These are phyloP conservation scores for Clarias laeviceps DNA, from an alignment of 2,797 vertebrate genomes.

Conservation along the genomic window DNA sequence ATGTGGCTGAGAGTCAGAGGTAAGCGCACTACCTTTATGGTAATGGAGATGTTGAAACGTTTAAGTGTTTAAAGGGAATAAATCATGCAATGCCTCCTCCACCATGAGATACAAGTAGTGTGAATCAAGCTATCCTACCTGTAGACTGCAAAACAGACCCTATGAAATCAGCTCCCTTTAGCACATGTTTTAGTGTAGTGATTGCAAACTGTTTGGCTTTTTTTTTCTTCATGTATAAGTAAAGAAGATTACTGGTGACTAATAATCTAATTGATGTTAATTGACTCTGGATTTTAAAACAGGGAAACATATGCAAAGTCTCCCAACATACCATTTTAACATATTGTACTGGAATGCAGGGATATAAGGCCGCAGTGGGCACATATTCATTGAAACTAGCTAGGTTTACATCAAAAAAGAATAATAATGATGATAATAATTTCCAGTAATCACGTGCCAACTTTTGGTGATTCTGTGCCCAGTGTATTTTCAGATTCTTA, in stretches of 20 bases:
- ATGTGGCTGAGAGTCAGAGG: conserved; percentile 3
- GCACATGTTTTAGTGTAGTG: neutral
- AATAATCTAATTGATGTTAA: neutral
- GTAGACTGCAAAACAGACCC: neutral
- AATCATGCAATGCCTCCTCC: conserved; percentile 24
- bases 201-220: neutral
- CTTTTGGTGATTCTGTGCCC: neutral
- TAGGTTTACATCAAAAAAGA: neutral
- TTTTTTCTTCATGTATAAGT: neutral
- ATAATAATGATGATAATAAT: neutral
- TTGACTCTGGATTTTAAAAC: neutral
- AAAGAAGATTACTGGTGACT: neutral
- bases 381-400: neutral
- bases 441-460: neutral
- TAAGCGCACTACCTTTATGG: neutral
- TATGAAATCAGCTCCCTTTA: neutral
- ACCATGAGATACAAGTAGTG: conserved; percentile 2
- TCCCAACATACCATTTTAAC: neutral
- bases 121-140: neutral
- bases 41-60: conserved; percentile 33
- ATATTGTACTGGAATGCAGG: neutral
- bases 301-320: too few relatives aligned
- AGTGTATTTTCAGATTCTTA: neutral
- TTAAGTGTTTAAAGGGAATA: conserved; percentile 31
- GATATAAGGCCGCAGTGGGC: neutral